Conservation (phyloP, 2,888 invertebrate genomes). For the Ommatoiulus sabulosus region DNA sequence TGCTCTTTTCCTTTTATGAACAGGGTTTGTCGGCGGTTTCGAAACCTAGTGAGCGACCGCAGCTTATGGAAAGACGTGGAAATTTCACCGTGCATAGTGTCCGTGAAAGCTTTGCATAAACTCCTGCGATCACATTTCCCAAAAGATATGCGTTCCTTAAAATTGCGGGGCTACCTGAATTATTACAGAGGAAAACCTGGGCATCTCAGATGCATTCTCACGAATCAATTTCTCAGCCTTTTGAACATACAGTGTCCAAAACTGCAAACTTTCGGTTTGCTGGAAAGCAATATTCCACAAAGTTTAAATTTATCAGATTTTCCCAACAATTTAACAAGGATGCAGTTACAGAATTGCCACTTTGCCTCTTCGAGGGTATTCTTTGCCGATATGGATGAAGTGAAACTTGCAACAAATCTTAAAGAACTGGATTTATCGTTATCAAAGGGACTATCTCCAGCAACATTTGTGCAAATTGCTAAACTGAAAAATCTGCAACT, state of each 20-base stretch:
- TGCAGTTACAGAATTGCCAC: background rate
- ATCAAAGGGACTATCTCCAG: background rate
- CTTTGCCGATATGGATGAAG: background rate
- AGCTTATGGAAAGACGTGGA: constrained; percentile 45
- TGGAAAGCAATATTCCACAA: background rate
- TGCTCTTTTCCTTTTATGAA: background rate
- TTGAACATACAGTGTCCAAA: background rate
- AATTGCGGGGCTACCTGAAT: constrained; percentile 33
- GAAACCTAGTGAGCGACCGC: background rate
- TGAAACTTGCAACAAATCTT: background rate
- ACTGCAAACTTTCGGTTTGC: background rate
- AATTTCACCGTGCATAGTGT: background rate
- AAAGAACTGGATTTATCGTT: constrained; percentile 19
- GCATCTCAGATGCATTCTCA: background rate
- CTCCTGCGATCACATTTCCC: background rate
- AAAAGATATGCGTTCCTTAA: background rate
- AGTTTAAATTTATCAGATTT: background rate
- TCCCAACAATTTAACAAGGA: background rate
- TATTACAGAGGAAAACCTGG: constrained; percentile 39
- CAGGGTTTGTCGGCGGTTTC: constrained; percentile 31
- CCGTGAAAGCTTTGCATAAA: background rate
- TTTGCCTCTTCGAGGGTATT: background rate
- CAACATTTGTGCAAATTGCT: background rate
- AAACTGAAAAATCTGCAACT: background rate
- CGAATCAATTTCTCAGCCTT: background rate